Evolutionary conservation across 2,888 invertebrate genomes (phyloP).

Genomic region (Hedya salicella): DNA sequence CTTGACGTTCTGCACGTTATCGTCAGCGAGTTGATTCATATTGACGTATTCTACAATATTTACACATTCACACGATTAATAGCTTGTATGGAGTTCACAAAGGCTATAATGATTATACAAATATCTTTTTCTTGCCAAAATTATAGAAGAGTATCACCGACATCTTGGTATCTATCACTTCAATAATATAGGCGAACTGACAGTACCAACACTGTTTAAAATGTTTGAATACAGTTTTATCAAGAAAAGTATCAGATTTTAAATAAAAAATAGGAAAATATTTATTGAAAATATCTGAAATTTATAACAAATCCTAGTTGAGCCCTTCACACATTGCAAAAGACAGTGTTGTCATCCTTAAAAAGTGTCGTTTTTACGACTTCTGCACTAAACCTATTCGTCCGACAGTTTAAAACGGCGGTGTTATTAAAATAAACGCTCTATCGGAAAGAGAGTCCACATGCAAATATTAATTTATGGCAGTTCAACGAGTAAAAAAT

Average conservation of each 20-base stretch:
- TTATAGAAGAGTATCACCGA: slow-evolving; percentile 79
- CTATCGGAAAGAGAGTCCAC: not conserved
- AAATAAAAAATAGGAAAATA: slow-evolving; percentile 66
- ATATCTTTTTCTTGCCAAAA: slow-evolving; percentile 79
- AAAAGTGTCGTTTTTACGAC: slow-evolving; percentile 32
- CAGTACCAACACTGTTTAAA: slow-evolving; percentile 54
- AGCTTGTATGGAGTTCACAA: slow-evolving; percentile 67
- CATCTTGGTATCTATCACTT: slow-evolving; percentile 77
- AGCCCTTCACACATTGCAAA: slow-evolving; percentile 79
- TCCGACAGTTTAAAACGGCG: slow-evolving; percentile 14
- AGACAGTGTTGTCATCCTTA: slow-evolving; percentile 55
- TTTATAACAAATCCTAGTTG: slow-evolving; percentile 61
- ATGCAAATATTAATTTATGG: too few species aligned
- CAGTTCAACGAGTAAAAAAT: too few species aligned
- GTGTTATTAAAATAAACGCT: not conserved
- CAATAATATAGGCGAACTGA: slow-evolving; percentile 58
- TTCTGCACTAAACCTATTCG: not conserved
- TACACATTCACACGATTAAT: slow-evolving; percentile 75
- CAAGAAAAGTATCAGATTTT: slow-evolving; percentile 56
- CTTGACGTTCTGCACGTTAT: slow-evolving; percentile 73
- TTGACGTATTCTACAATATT: slow-evolving; percentile 69
- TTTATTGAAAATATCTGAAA: slow-evolving; percentile 63
- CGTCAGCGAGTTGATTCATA: slow-evolving; percentile 78
- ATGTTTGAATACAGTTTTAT: slow-evolving; percentile 54
- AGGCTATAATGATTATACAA: slow-evolving; percentile 69